Evolutionary conservation across 1,140 invertebrate species (phyloP).

Genomic region (Eupeodes corollae): DNA sequence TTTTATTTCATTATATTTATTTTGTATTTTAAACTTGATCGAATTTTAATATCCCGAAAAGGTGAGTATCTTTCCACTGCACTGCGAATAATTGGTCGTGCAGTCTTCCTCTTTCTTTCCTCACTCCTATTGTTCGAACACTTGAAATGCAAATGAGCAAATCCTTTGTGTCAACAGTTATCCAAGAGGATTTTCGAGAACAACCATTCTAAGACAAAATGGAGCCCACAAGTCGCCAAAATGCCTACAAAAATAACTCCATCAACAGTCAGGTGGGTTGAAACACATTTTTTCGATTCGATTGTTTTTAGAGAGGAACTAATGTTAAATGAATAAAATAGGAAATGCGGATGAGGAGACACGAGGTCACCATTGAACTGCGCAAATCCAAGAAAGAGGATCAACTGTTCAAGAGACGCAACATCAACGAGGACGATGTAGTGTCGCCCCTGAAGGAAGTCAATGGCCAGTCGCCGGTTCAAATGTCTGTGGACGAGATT

Average conservation of each 20-base stretch:
- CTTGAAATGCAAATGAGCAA: no score
- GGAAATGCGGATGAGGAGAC: slow-evolving; percentile 78
- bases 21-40: no score
- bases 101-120: no score
- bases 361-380: slow-evolving; percentile 78
- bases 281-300: not conserved
- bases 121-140: no score
- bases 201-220: slow-evolving; percentile 14
- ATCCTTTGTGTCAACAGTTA: no score
- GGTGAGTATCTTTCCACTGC: no score
- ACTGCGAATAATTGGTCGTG: no score
- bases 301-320: no score
- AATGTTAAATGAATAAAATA: slow-evolving; percentile 30
- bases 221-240: slow-evolving; percentile 19
- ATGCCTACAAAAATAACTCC: slow-evolving; percentile 27
- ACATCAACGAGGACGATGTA: slow-evolving; percentile 53
- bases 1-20: no score
- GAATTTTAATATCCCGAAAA: no score
- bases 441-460: slow-evolving; percentile 45
- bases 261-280: slow-evolving; percentile 25
- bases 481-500: slow-evolving; percentile 48
- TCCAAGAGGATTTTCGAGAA: no score
- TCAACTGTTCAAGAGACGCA: slow-evolving; percentile 86
- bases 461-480: slow-evolving; percentile 37
- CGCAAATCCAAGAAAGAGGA: slow-evolving; percentile 92